Evolutionary conservation across 2,113 vertebrate genomes (phyloP), one percentile per base, ranked within the genome.

Genomic region (Leptobrachium leishanense): DNA sequence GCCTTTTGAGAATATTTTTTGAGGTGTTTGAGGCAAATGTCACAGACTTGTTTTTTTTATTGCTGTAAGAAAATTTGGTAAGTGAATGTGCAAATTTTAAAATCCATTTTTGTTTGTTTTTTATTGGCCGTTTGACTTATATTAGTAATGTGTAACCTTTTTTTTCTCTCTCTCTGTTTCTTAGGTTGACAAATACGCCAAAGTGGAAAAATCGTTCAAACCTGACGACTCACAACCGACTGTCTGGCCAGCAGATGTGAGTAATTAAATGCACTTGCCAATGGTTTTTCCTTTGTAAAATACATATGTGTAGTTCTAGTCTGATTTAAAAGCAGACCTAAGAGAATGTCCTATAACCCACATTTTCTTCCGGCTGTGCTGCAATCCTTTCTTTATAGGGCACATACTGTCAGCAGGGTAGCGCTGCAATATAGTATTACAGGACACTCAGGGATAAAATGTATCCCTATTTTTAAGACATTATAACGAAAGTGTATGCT

Each of bases 121-220:
- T 31, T 31, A 31, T 31, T 31, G 40, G 39, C 44, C 1, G 15
- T 62, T n/a, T 53, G 31, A 10, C 54, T 41, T 66, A 53, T 4
- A 31, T 53, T 75, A 65, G 63, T 9, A 65, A 40, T 40, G 15
- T 5, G 9, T 62, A 69, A 59, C 7, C 43, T 12, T 39, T 43
- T 43, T 59, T 53, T 46, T 44, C 11, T 64, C 62, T 31, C n/a
- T 70, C 43, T 64, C n/a, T 5, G 2, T 68, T 77, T 42, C 84
- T 53, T 85, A 99, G 98, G 97, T 99, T 86, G 97, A 99, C 84
- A 98, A 97, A 88, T 99, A 97, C 1, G 97, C 96, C 74, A 97
- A 97, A 91, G 96, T 96, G 64, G 97, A 98, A 87, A 96, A 93
- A 74, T 96, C 96, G 54, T 91, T 97, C 83, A 97, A 96, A 85